Evolutionary conservation across 2,888 invertebrate species (phyloP), one percentile per base, ranked within the genome.

Genomic region (Rhaphigaster nebulosa): DNA sequence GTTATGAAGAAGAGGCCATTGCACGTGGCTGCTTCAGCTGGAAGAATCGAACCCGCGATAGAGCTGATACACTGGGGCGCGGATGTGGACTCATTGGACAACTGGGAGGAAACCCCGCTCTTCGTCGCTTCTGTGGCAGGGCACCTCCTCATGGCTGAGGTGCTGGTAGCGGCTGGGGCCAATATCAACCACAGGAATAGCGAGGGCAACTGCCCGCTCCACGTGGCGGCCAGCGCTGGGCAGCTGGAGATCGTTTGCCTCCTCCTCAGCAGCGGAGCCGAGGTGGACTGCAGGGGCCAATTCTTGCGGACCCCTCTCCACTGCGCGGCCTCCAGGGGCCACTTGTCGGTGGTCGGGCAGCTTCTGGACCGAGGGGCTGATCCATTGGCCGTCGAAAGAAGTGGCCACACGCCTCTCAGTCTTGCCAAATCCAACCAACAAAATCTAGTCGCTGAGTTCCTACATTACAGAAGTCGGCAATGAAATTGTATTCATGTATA

Each of bases 1-100:
- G 70, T 76, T 8, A 76, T 76, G 70, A 76, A 76, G 38, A 76
- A 76, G 70, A 76, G 70, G 23, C 70, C 70, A 34, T 76, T 76
- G 70, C 70, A 76, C 8, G 38, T 76, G 38, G 70, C 70, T 76
- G 34, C 70, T 76, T 76, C 70, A 23, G 70, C 70, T 38, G 70
- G 34, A 76, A 76, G 70, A 38, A 34, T 76, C 34, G 34, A 76
- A 38, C 34, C 70, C 5, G 23, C 70, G 1, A 76, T 76, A 76
- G 70, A 76, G 38, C 70, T 76, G 34, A 76, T 76, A 38, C 70
- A 76, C 70, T 38, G 70, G 6, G 70, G 70, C 6, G 70, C 70
- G 6, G 38, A 76, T 20, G 70, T 76, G 23, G 26, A 76, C 38
- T 38, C 70, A 8, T 6, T 38, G 20, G 70, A 76, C 20, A 18